A percentile compares a stretch with the other conserved stretches of the same genome.
Evolutionary conservation across 2,888 invertebrate species (phyloP).

Genomic region (Mesodorylaimus sp.): DNA sequence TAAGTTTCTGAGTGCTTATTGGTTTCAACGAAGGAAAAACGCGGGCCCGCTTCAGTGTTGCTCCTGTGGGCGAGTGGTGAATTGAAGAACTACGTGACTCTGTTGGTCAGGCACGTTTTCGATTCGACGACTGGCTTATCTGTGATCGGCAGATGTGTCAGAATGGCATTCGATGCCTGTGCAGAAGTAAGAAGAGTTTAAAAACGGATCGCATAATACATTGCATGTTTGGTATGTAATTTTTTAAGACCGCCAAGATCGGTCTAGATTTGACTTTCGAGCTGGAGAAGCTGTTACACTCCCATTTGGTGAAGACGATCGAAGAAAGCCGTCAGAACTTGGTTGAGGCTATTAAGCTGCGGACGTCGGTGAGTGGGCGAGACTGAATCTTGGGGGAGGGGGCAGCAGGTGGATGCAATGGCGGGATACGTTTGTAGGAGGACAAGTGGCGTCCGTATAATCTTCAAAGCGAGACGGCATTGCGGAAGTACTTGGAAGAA

Average conservation of each 20-base stretch:
- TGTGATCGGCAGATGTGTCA: constrained; percentile 10
- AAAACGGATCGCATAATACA: neutral
- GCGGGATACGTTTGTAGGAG: constrained; percentile 38
- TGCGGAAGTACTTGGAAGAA: constrained; percentile 50
- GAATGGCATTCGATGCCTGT: neutral
- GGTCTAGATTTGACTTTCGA: constrained; percentile 82
- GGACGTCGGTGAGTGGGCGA: constrained; percentile 30
- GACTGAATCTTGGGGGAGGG: neutral
- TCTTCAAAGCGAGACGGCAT: constrained; percentile 51
- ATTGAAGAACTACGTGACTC: constrained; percentile 19
- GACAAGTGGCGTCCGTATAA: constrained; percentile 67
- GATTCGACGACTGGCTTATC: constrained; percentile 11
- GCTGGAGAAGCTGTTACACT: constrained; percentile 61
- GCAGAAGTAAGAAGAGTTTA: neutral
- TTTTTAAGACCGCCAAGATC: constrained; percentile 32
- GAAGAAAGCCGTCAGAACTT: constrained; percentile 60
- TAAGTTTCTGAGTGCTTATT: constrained; percentile 22
- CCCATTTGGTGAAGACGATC: constrained; percentile 54
- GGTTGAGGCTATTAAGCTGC: constrained; percentile 57
- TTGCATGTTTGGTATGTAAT: constrained; percentile 5
- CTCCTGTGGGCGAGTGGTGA: constrained; percentile 23
- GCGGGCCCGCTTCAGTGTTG: constrained; percentile 5
- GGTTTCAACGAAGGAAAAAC: too few species aligned
- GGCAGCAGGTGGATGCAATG: neutral
- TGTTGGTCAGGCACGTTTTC: constrained; percentile 25